Conservation (phyloP, 2,113 vertebrate genomes). For the Cebus imitator region DNA sequence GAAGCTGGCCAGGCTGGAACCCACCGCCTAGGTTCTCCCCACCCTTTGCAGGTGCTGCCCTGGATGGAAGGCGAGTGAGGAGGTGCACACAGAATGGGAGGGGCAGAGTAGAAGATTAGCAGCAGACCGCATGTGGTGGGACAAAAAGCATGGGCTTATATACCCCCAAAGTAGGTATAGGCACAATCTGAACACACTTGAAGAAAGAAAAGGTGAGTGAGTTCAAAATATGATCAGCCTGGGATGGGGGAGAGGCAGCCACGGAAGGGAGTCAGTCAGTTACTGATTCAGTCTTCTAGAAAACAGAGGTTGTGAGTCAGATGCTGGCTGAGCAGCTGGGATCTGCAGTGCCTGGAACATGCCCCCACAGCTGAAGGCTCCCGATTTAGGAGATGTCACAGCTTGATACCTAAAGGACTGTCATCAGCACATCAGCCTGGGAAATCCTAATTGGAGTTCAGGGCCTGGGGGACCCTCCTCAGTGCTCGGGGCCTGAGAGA, state of each 20-base stretch:
- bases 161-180: background rate
- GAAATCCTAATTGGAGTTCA: background rate
- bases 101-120: background rate
- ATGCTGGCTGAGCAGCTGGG: background rate
- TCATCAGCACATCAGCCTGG: background rate
- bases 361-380: background rate
- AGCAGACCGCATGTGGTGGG: background rate
- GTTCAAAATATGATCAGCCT: background rate
- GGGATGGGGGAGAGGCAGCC: background rate
- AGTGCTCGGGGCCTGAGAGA: background rate
- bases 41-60: background rate
- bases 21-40: background rate
- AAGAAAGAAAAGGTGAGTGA: background rate
- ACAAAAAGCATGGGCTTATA: background rate
- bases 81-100: background rate
- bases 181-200: no score
- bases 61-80: background rate
- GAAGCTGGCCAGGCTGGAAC: background rate
- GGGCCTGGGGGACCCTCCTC: background rate
- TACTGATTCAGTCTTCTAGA: background rate
- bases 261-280: background rate
- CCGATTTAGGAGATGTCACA: background rate
- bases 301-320: background rate
- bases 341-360: background rate
- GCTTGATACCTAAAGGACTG: background rate